Percentiles rank a stretch among this genome's conserved stretches.
phyloP scores from a whole-genome alignment of 2,888 invertebrate genomes.

The Phaonia tiefii region DNA sequence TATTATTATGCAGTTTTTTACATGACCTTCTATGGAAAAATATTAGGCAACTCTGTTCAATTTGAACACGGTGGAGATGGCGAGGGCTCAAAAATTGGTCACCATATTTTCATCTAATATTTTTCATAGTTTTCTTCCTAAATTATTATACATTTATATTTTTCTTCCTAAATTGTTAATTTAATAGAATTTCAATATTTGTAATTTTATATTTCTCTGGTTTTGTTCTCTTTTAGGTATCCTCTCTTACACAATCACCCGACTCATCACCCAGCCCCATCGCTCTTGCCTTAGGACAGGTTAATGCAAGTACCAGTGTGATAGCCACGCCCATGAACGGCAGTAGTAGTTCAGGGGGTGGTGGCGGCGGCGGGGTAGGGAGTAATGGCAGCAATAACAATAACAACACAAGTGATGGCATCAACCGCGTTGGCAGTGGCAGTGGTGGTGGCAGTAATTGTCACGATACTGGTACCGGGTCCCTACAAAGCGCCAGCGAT shows the following conservation, averaged over 20 bases:
- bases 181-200: slow-evolving; percentile 11
- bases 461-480: slow-evolving; percentile 78
- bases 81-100: too few species aligned
- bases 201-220: background rate
- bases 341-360: slow-evolving; percentile 71
- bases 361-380: slow-evolving; percentile 69
- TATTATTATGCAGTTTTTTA: too few species aligned
- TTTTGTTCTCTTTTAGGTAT: slow-evolving; percentile 81
- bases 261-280: slow-evolving; percentile 95
- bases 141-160: slow-evolving; percentile 1
- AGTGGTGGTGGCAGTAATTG: slow-evolving; percentile 79
- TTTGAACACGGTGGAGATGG: too few species aligned
- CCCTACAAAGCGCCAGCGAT: slow-evolving; percentile 79
- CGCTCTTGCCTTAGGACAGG: slow-evolving; percentile 86
- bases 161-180: background rate
- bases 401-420: slow-evolving; percentile 78
- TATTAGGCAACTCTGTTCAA: too few species aligned
- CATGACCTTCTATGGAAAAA: too few species aligned
- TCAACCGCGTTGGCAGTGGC: slow-evolving; percentile 79
- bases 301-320: slow-evolving; percentile 79
- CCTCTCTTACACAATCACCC: slow-evolving; percentile 93
- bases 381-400: slow-evolving; percentile 72
- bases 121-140: slow-evolving; percentile 26
- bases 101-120: background rate
- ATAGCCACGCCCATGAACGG: slow-evolving; percentile 80